Base-by-base conservation (phyloP, 2,113 vertebrate genomes). In the Sylvietta virens region DNA sequence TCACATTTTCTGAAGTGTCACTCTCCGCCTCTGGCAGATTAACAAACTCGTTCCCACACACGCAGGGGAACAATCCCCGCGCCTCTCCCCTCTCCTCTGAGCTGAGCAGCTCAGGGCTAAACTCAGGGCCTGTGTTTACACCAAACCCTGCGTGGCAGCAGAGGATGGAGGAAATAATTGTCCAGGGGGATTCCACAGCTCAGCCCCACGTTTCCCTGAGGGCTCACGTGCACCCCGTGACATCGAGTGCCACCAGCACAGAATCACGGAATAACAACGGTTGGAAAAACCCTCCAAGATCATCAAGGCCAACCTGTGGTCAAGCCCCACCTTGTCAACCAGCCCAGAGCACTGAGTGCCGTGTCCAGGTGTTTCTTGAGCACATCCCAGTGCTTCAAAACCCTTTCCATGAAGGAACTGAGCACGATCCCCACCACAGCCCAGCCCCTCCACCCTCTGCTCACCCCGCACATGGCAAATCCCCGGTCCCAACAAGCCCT, bases 1-100 rank as follows among this genome's bases (percentile, higher is more conserved):
- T 93, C 86, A 64, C 88, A 84, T 91, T 79, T 64, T 31, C 95
- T 64, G 37, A 33, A 74, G 95, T 84, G 93, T 86, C 97, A 87
- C 94, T 88, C 95, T 83, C 7, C 54, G 92, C 93, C 72, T 60
- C 56, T 23, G 22, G 71, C 91, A 86, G 93, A 56, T 81, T 7
- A 95, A 86, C 90, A 54, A 77, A 47, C 16, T 8, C 87, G 28
- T 77, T 74, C 74, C 90, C 93, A 50, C 85, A 15, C 47, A 23
- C 3, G 1, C 72, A 13, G 11, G 7, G 72, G 48, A 94, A 60
- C 39, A 4, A 24, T 20, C 64, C 48, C 73, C 4, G 3, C 50
- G 19, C 57, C 76, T 61, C 95, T 57, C 35, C 66, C 40, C 27
- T 66, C 80, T 77, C 33, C 71, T 11, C 1, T 1, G 27, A 54